phyloP scores from a whole-genome alignment of 2,113 vertebrate genomes.

The Psilopsiagon aurifrons region DNA sequence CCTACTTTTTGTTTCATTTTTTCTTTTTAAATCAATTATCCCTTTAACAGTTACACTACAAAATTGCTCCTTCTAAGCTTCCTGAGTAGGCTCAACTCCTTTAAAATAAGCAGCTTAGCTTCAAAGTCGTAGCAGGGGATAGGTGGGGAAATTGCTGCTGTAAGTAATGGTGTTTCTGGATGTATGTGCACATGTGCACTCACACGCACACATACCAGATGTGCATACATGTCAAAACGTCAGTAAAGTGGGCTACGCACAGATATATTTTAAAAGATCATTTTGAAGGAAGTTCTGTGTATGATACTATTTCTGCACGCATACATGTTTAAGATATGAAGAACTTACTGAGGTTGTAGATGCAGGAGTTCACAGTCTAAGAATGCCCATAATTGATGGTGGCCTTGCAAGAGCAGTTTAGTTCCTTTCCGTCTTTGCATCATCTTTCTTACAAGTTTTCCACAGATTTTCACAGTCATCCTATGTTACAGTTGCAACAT shows the following conservation, averaged over 20 bases:
- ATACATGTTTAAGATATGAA: not conserved
- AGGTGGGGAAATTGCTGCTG: not conserved
- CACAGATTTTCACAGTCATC: not conserved
- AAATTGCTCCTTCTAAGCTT: not conserved
- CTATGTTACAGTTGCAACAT: not conserved
- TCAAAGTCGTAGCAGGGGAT: not conserved
- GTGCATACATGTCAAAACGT: not conserved
- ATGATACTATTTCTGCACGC: not conserved
- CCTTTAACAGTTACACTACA: not conserved
- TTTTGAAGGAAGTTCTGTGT: not conserved
- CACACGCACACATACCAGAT: accelerated
- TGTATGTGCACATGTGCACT: not conserved
- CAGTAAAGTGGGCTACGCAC: not conserved
- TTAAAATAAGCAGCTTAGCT: conserved; percentile 37
- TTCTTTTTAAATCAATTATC: not conserved
- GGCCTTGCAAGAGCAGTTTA: not conserved
- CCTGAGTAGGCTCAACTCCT: not conserved
- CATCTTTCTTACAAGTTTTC: not conserved
- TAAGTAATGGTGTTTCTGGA: not conserved
- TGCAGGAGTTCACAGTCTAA: not conserved
- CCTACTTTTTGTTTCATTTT: not conserved
- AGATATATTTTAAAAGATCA: not conserved
- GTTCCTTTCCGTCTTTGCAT: not conserved
- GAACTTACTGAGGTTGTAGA: not conserved
- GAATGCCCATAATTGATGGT: not conserved